Evolutionary conservation across 2,888 invertebrate genomes (phyloP).

Genomic region (Cryptocephalus moraei): DNA sequence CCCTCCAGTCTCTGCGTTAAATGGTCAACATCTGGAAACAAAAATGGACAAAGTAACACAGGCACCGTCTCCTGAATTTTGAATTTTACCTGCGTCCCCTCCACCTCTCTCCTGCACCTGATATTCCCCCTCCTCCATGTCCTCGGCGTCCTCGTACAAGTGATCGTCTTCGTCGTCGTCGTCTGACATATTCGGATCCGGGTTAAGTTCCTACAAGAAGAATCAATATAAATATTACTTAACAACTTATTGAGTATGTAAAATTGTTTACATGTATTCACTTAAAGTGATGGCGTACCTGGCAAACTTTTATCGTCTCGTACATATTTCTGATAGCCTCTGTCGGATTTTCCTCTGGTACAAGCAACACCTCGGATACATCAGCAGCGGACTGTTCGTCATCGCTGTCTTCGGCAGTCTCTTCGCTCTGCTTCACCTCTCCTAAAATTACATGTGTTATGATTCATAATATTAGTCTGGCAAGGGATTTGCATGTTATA

Average conservation of each 20-base stretch:
- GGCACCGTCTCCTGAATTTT: neutral
- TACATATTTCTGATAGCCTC: conserved; percentile 57
- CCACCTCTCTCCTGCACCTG: conserved; percentile 39
- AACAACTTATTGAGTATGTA: no score
- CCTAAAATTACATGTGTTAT: neutral
- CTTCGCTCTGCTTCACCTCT: conserved; percentile 8
- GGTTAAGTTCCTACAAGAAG: conserved; percentile 49
- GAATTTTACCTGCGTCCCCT: conserved; percentile 27
- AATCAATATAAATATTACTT: no score
- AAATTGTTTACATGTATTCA: neutral
- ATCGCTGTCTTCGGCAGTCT: conserved; percentile 31
- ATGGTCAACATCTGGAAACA: conserved; percentile 24
- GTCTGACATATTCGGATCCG: conserved; percentile 57
- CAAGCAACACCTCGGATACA: conserved; percentile 61
- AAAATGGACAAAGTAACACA: neutral
- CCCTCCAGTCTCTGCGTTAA: conserved; percentile 34
- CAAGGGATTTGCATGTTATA: neutral
- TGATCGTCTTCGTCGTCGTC: conserved; percentile 46
- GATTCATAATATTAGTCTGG: neutral
- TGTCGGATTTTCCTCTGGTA: conserved; percentile 45
- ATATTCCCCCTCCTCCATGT: conserved; percentile 35
- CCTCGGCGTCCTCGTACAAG: conserved; percentile 35
- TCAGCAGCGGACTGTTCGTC: conserved; percentile 43
- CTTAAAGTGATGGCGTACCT: conserved; percentile 35
- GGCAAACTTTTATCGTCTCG: conserved; percentile 65